Evolutionary conservation across 2,113 vertebrate species (phyloP).

Genomic region (Egretta garzetta): DNA sequence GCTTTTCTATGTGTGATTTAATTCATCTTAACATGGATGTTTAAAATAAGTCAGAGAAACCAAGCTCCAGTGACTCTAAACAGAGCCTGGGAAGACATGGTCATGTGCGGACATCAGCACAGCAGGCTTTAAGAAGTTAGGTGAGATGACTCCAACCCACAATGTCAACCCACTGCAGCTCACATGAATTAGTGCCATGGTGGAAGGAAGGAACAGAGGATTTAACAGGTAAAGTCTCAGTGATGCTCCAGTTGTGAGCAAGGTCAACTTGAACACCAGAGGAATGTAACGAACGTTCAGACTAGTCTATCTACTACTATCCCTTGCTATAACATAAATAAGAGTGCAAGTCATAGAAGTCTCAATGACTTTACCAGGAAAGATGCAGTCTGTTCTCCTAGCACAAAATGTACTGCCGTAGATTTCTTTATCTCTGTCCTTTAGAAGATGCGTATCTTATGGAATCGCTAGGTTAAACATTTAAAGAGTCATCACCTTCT

Average conservation of each 20-base stretch:
- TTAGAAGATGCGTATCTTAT: neutral
- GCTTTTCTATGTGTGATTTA: neutral
- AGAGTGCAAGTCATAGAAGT: neutral
- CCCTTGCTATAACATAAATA: neutral
- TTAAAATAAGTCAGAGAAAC: neutral
- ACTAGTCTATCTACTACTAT: neutral
- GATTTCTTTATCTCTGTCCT: neutral
- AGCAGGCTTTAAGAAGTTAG: neutral
- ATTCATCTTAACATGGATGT: neutral
- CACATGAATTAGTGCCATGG: neutral
- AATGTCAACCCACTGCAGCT: neutral
- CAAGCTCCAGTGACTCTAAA: neutral
- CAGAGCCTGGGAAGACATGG: neutral
- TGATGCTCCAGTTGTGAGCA: neutral
- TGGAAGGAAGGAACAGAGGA: neutral
- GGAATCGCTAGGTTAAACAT: neutral
- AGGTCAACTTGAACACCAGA: neutral
- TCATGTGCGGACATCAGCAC: rapidly evolving
- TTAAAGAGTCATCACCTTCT: neutral
- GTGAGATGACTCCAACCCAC: neutral
- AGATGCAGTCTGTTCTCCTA: neutral
- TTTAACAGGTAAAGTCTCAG: neutral
- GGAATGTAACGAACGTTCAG: neutral
- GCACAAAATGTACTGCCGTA: neutral
- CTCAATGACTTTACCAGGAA: neutral